Evolutionary conservation across 2,888 invertebrate species (phyloP), one percentile per base, ranked within the genome.

Genomic region (Eremobia ochroleuca): DNA sequence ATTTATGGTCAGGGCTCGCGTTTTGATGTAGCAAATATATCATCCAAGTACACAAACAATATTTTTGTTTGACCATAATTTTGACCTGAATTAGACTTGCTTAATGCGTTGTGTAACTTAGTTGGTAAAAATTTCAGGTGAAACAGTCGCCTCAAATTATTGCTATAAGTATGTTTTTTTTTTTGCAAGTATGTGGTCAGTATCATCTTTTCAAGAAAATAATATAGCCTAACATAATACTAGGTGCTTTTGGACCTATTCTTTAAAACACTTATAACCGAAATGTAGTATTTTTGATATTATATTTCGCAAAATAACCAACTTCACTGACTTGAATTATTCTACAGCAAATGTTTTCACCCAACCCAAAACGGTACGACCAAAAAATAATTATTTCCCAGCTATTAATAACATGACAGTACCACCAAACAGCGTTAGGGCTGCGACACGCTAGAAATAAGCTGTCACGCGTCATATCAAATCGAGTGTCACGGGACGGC

Each of bases 391-490:
- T 87, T 81, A 86, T 76, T 80, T 81, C 65, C 40, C 73, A 72
- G 76, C 77, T 85, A 88, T 85, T 86, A 82, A 76, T 79, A 84
- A 80, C 73, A 73, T 77, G 79, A 81, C 85, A 85, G 81, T 73
- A 67, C 75, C 58, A 77, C 69, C 76, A 73, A 83, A 83, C 66
- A 73, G 81, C 77, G 85, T 84, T 79, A 82, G 85, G 83, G 85
- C 77, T 66, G 87, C 85, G 85, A 88, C 88, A 83, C 76, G 87
- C 78, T 82, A 87, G 88, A 87, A 92, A 91, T 90, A 88, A 90
- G 88, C 91, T 91, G 92, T 92, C 92, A 89, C 86, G 88, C 88
- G 86, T 88, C 85, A 87, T 90, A 88, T 90, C 90, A 90, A 88
- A 89, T 89, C 87, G 88, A 88, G 87, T 90, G 91, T 90, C 90